Evolutionary conservation across 2,888 invertebrate genomes (phyloP), one percentile per base, ranked within the genome.

Genomic region (Mimachlamys varia): DNA sequence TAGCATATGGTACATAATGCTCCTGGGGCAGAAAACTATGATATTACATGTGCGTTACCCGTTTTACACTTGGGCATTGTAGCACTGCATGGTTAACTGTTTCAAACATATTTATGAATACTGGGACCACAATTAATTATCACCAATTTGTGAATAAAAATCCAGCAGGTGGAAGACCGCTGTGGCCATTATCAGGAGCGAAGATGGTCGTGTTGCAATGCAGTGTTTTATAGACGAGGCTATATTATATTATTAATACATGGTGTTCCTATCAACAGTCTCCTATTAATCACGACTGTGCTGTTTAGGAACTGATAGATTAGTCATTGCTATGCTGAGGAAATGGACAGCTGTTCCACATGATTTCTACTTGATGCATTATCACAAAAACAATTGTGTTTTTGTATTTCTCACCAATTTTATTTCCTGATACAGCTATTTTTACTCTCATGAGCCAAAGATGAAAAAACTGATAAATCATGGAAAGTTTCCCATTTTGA

Each of bases 181-280:
- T 33, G n/a, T n/a, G 76, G 10, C 27, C 27, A 33, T 76, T 27
- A 76, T 19, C 53, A 17, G 53, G 27, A 76, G 22, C 33, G 33
- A 33, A 27, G 76, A 76, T 2, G 33, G 33, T 15, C 17, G 53
- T 19, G 17, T 53, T 53, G 19, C 12, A 53, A 44, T 17, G 17
- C 33, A 76, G 27, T 19, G 33, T 33, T 76, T 33, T 33, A 76
- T 22, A 33, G 7, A 27, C 0, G 22, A 19, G 22, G n/a, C 22
- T 62, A 62, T 62, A 62, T 62, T n/a, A n/a, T n/a, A n/a, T n/a
- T n/a, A n/a, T n/a, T n/a, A 62, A 62, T 22, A 62, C 62, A 62
- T 62, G n/a, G n/a, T n/a, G 76, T 27, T 27, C 12, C 33, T 76
- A 33, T 76, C 15, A 10, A 10, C 19, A 5, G 12, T 76, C 13